These are phyloP conservation scores for Tenthredo distinguenda DNA, from an alignment of 2,888 invertebrate genomes.

Conservation along the genomic window DNA sequence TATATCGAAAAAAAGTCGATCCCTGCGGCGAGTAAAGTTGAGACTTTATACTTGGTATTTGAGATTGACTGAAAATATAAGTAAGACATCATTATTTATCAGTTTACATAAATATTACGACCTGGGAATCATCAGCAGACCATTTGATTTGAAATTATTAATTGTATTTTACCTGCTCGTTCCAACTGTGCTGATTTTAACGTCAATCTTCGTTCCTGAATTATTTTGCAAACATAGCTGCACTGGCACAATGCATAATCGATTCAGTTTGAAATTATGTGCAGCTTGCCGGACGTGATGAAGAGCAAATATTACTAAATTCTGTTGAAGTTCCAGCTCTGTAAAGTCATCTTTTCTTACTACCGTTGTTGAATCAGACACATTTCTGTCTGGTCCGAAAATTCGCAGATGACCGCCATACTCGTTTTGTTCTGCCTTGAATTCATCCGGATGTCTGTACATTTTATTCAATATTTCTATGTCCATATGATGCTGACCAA, in stretches of 20 bases:
- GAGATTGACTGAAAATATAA: constrained; percentile 70
- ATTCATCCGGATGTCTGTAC: constrained; percentile 78
- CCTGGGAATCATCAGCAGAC: too few relatives aligned
- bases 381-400: constrained; percentile 75
- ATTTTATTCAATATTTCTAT: constrained; percentile 82
- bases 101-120: background rate
- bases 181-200: constrained; percentile 83
- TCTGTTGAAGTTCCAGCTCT: constrained; percentile 69
- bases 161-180: constrained; percentile 79
- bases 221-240: constrained; percentile 85
- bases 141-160: background rate
- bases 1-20: constrained; percentile 76
- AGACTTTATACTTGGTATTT: constrained; percentile 72
- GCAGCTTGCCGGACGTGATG: constrained; percentile 72
- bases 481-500: constrained; percentile 87
- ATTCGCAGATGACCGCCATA: constrained; percentile 71
- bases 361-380: constrained; percentile 72
- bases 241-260: constrained; percentile 85
- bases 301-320: constrained; percentile 69
- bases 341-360: constrained; percentile 64
- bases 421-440: constrained; percentile 71
- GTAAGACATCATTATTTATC: background rate
- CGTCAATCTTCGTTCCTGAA: constrained; percentile 81
- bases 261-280: constrained; percentile 83
- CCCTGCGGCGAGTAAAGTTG: constrained; percentile 77